Evolutionary conservation across 2,113 vertebrate species (phyloP).

Genomic region (Nestor notabilis): DNA sequence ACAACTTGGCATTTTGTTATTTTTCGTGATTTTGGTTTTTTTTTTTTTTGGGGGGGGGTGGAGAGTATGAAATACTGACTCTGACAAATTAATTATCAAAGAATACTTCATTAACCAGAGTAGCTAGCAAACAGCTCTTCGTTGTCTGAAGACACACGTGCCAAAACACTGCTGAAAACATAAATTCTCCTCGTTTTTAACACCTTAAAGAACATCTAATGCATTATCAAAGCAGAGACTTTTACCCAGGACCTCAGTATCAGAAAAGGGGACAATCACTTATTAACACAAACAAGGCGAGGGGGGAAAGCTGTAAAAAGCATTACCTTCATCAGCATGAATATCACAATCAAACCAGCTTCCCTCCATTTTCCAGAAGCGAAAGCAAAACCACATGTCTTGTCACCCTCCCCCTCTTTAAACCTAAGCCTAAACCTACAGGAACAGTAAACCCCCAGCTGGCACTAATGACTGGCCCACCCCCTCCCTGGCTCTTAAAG

Average conservation of each 20-base stretch:
- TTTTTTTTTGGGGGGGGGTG: neutral
- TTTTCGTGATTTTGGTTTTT: too few species aligned
- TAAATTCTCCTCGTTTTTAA: neutral
- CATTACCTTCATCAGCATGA: accelerated
- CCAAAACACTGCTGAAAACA: neutral
- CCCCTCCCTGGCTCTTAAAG: neutral
- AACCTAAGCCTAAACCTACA: neutral
- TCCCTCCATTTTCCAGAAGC: accelerated
- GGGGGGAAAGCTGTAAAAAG: accelerated
- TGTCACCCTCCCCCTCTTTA: neutral
- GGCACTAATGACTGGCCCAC: neutral
- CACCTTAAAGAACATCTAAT: neutral
- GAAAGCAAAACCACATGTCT: accelerated
- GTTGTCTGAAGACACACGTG: neutral
- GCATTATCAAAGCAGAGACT: neutral
- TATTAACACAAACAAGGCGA: neutral
- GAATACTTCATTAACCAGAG: neutral
- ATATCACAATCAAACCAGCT: accelerated
- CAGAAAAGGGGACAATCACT: accelerated
- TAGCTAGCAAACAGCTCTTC: neutral
- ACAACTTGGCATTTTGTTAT: too few species aligned
- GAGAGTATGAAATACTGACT: neutral
- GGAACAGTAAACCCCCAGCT: neutral
- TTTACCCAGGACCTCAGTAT: neutral
- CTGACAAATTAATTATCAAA: slow-evolving; percentile 11